Evolutionary conservation across 2,113 vertebrate genomes (phyloP), one percentile per base, ranked within the genome.

Genomic region (Gopherus flavomarginatus): DNA sequence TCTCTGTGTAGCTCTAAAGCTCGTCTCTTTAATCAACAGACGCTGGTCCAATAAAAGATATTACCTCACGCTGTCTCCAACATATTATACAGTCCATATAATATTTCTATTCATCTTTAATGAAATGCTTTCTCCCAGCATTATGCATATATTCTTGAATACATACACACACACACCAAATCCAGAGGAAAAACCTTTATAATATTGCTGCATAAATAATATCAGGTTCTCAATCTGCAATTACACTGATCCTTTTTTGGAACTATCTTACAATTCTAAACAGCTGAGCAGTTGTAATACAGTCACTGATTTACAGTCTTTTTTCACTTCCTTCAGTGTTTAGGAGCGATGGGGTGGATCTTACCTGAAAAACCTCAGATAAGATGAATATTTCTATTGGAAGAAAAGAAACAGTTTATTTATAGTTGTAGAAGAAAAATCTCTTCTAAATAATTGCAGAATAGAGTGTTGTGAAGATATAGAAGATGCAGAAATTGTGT

Each of bases 171-270:
- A 83, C 56, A 49, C n/a, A 38, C 0, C 8, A 31, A 13, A 72
- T 62, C n/a, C 49, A 91, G 78, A 77, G 87, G 38, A 57, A 86
- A 95, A 96, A 94, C 10, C 13, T 88, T 62, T 57, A 88, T 88
- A 94, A 91, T 94, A 90, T 83, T 87, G 22, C 85, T 89, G 27
- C 38, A 31, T 81, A 47, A 27, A 19, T 93, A 87, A 35, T 85
- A 44, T 93, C 85, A 95, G 13, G 80, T 96, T 89, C 47, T 90
- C 53, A 75, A 86, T 94, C 86, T 96, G 75, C 96, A 94, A 95
- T 49, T 85, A 21, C 56, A 62, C 84, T 93, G 56, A 89, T 96
- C n/a, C 35, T 90, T 94, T 95, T 54, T 80, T 53, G 21, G 56
- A 57, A 77, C 0, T 0, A 1, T 91, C 27, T 81, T 95, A 29